A percentile compares a stretch with the other conserved stretches of the same genome.
Evolutionary conservation across 2,888 invertebrate species (phyloP).

Genomic region (Hipparchia semele): DNA sequence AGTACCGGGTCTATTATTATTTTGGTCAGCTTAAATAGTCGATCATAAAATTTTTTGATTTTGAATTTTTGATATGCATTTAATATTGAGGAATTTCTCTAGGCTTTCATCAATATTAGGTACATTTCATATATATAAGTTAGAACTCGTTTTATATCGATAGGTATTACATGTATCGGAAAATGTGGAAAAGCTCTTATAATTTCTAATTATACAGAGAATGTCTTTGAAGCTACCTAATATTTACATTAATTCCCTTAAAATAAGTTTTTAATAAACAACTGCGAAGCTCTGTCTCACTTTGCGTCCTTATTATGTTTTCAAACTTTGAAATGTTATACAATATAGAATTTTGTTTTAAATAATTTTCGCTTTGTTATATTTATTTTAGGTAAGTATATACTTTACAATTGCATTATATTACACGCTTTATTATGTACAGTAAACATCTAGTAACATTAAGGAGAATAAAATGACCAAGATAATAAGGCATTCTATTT

Average conservation of each 20-base stretch:
- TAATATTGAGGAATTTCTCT: too few relatives aligned
- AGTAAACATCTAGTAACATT: constrained; percentile 8
- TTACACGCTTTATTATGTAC: not conserved
- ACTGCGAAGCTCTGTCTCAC: constrained; percentile 25
- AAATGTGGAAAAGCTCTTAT: constrained; percentile 1
- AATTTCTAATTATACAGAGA: constrained; percentile 23
- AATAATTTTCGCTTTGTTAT: not conserved
- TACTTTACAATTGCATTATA: not conserved
- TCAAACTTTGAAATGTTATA: constrained; percentile 3
- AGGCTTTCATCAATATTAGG: too few relatives aligned
- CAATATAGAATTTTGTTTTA: not conserved
- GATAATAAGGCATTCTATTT: constrained; percentile 1
- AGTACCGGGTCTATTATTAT: too few relatives aligned
- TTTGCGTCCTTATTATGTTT: constrained; percentile 22
- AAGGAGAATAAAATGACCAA: not conserved
- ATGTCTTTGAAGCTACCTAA: constrained; percentile 9
- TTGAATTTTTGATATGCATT: too few relatives aligned
- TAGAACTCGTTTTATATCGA: too few relatives aligned
- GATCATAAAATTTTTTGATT: too few relatives aligned
- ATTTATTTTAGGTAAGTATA: not conserved
- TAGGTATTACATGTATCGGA: not conserved
- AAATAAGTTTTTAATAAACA: constrained; percentile 21
- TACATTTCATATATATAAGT: too few relatives aligned
- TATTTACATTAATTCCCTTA: constrained; percentile 35
- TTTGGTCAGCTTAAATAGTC: too few relatives aligned